Percentiles rank a stretch among this genome's conserved stretches.
phyloP scores from a whole-genome alignment of 2,888 invertebrate species.

The Macrophya alboannulata region DNA sequence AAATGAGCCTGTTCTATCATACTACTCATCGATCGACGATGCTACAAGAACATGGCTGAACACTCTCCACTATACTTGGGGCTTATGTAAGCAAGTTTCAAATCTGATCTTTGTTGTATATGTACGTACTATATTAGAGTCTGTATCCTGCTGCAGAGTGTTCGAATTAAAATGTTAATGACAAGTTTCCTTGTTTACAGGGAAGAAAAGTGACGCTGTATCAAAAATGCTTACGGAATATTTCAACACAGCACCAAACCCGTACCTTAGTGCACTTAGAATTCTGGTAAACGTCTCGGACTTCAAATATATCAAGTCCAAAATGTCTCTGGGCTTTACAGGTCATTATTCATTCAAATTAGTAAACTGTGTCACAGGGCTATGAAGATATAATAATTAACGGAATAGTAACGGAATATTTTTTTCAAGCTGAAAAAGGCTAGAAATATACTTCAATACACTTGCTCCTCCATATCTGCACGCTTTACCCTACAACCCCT shows the following conservation, averaged over 20 bases:
- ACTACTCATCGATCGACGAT: constrained; percentile 69
- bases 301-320: constrained; percentile 84
- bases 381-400: not conserved
- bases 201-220: constrained; percentile 83
- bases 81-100: constrained; percentile 69
- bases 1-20: constrained; percentile 63
- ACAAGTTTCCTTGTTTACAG: constrained; percentile 61
- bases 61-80: constrained; percentile 73
- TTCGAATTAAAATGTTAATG: not conserved
- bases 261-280: constrained; percentile 83
- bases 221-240: constrained; percentile 81
- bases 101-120: not conserved
- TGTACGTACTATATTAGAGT: not conserved
- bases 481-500: no score
- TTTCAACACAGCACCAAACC: constrained; percentile 82
- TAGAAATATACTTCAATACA: not conserved
- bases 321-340: constrained; percentile 83
- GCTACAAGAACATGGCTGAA: constrained; percentile 73
- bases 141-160: not conserved
- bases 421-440: not conserved
- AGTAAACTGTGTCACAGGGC: constrained; percentile 44
- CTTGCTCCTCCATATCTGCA: not conserved
- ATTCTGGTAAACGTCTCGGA: constrained; percentile 85
- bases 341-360: constrained; percentile 67
- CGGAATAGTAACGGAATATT: not conserved